phyloP scores from a whole-genome alignment of 2,888 invertebrate genomes.

The Dinocampus coccinellae region DNA sequence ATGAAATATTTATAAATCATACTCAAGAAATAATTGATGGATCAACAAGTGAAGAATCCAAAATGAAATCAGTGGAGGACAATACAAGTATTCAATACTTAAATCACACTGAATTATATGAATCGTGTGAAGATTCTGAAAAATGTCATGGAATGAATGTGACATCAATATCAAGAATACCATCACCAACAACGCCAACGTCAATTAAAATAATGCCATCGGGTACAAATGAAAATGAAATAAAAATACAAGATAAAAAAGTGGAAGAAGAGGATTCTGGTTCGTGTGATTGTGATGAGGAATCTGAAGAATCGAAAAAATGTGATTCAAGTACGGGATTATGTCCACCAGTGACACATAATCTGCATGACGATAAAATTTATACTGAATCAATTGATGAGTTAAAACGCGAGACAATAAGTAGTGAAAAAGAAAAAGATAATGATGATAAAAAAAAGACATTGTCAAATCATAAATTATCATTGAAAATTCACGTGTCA shows the following conservation, averaged over 20 bases:
- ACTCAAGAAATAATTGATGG: no score
- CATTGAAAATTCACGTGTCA: slow-evolving; percentile 47
- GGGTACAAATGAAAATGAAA: not conserved
- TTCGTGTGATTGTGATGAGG: slow-evolving; percentile 22
- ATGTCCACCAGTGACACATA: slow-evolving; percentile 28
- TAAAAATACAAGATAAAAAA: not conserved
- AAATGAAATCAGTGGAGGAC: not conserved
- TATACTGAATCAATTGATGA: no score
- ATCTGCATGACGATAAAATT: not conserved
- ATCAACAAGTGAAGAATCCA: not conserved
- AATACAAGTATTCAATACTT: not conserved
- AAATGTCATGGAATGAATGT: not conserved
- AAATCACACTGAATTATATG: not conserved
- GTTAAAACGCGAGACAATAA: no score
- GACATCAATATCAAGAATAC: not conserved
- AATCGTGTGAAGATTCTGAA: not conserved
- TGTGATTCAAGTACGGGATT: slow-evolving; percentile 6
- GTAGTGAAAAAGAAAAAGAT: not conserved
- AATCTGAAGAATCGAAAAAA: not conserved
- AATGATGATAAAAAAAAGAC: not conserved
- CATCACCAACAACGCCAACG: not conserved
- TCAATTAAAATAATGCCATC: not conserved
- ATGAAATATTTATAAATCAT: no score
- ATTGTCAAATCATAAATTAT: slow-evolving; percentile 31
- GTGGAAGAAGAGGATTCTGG: not conserved